Conservation (phyloP, 2,113 vertebrate genomes). For the Muntiacus reevesi region DNA sequence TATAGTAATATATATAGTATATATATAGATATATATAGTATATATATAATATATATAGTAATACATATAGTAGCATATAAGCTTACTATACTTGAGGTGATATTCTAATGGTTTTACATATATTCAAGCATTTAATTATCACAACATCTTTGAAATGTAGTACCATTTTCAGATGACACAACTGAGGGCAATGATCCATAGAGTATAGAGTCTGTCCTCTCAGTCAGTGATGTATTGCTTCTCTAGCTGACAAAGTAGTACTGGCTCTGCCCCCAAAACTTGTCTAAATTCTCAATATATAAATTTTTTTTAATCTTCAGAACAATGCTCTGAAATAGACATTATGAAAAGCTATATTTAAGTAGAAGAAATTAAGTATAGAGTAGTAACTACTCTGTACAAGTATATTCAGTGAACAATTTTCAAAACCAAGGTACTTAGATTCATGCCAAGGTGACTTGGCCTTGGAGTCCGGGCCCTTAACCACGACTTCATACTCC, state of each 20-base stretch:
- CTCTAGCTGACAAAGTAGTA: not conserved
- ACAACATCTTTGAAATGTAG: not conserved
- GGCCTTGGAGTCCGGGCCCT: not conserved
- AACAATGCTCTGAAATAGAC: not conserved
- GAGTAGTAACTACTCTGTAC: not conserved
- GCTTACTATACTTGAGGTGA: not conserved
- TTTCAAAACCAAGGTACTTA: conserved; percentile 2
- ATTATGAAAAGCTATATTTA: not conserved
- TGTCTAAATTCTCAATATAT: not conserved
- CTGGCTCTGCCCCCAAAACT: not conserved
- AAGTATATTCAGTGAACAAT: not conserved
- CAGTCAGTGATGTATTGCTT: not conserved
- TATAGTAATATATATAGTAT: too few species aligned
- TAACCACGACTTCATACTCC: not conserved
- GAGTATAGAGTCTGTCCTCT: not conserved
- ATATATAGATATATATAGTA: too few species aligned
- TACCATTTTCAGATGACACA: not conserved
- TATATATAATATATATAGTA: too few species aligned
- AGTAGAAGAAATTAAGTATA: not conserved
- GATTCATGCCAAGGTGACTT: not conserved
- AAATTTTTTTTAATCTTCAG: not conserved
- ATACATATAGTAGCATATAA: not conserved
- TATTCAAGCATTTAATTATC: not conserved
- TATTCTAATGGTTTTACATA: not conserved
- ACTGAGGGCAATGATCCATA: not conserved